Conservation (phyloP, 2,797 vertebrate species). For the Vireo griseus region DNA sequence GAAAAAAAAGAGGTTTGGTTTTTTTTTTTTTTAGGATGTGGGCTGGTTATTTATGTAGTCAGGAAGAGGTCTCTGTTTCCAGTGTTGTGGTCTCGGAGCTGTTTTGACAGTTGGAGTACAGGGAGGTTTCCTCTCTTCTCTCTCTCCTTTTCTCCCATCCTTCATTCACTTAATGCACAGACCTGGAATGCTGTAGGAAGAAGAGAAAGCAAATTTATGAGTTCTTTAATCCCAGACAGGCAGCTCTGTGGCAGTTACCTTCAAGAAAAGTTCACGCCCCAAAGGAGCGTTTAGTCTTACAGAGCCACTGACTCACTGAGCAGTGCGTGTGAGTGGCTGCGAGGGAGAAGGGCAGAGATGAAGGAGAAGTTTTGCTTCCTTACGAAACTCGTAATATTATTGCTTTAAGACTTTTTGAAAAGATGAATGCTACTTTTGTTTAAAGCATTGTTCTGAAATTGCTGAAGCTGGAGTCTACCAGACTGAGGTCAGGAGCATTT, state of each 20-base stretch:
- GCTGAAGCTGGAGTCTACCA: slow-evolving; percentile 72
- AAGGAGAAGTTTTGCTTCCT: slow-evolving; percentile 62
- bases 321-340: slow-evolving; percentile 47
- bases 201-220: slow-evolving; percentile 65
- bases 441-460: slow-evolving; percentile 73
- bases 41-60: slow-evolving; percentile 78
- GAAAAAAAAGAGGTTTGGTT: background rate
- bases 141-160: background rate
- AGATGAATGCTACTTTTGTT: slow-evolving; percentile 74
- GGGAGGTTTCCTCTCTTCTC: slow-evolving; percentile 61
- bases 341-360: slow-evolving; percentile 69
- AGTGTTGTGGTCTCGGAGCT: slow-evolving; percentile 73
- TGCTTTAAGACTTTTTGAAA: slow-evolving; percentile 44
- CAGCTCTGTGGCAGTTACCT: slow-evolving; percentile 78
- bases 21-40: slow-evolving; percentile 70
- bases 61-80: slow-evolving; percentile 78
- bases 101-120: slow-evolving; percentile 76
- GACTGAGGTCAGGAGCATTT: slow-evolving; percentile 78
- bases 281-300: slow-evolving; percentile 83
- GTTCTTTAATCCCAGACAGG: slow-evolving; percentile 73
- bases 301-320: slow-evolving; percentile 76
- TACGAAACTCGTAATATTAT: slow-evolving; percentile 57
- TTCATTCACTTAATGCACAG: slow-evolving; percentile 61
- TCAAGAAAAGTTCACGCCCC: slow-evolving; percentile 83
- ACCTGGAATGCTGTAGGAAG: slow-evolving; percentile 65